Percentiles rank a stretch among this genome's conserved stretches.
phyloP scores from a whole-genome alignment of 2,888 invertebrate genomes.

The Callosobruchus maculatus region DNA sequence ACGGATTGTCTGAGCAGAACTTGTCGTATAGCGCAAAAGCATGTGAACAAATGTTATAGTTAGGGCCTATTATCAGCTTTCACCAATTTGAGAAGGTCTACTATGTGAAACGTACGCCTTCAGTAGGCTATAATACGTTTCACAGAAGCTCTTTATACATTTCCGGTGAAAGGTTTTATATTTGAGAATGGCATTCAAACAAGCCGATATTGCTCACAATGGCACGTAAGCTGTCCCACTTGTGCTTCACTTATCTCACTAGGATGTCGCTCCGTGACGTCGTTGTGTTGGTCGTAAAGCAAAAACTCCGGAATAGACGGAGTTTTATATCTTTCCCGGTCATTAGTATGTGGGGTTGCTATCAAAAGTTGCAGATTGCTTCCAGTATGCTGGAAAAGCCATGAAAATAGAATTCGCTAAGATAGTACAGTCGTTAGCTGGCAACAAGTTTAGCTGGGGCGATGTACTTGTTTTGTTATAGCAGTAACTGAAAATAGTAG shows the following conservation, averaged over 20 bases:
- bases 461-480: no score
- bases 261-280: background rate
- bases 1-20: no score
- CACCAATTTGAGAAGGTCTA: no score
- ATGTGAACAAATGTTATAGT: no score
- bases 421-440: background rate
- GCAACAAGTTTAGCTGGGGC: no score
- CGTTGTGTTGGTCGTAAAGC: background rate
- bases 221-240: background rate
- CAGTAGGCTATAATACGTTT: no score
- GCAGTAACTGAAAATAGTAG: no score
- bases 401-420: background rate
- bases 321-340: background rate
- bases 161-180: background rate
- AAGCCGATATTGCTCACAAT: background rate
- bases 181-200: background rate
- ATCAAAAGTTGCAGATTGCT: background rate
- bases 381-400: background rate
- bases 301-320: background rate
- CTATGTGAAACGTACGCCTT: no score
- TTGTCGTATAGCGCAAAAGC: no score
- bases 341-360: background rate
- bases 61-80: no score
- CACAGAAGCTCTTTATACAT: background rate
- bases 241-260: background rate